Evolutionary conservation across 2,888 invertebrate species (phyloP).

Genomic region (Abscondita cerata): DNA sequence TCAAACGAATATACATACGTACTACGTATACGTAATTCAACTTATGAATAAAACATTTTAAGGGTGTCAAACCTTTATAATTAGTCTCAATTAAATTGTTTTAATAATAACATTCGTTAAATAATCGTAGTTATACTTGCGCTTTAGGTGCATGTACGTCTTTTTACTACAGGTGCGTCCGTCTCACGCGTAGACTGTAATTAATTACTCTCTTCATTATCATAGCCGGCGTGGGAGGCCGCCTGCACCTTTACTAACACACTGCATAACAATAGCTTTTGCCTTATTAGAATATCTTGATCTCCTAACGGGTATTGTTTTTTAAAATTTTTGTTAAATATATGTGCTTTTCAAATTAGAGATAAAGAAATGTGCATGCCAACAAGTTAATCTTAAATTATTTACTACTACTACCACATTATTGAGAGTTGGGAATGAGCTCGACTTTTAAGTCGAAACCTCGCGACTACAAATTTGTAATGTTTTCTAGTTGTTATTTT

Average conservation of each 20-base stretch:
- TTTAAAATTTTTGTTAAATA: constrained; percentile 21
- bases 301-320: constrained; percentile 34
- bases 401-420: no score
- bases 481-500: no score
- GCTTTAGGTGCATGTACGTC: constrained; percentile 34
- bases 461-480: no score
- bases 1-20: no score
- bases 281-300: constrained; percentile 36
- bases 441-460: no score
- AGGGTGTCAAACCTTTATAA: constrained; percentile 1
- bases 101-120: constrained; percentile 25
- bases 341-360: constrained; percentile 16
- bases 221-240: constrained; percentile 38
- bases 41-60: no score
- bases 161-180: constrained; percentile 35
- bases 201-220: constrained; percentile 38
- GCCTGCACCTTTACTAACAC: constrained; percentile 37
- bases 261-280: constrained; percentile 31
- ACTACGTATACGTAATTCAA: no score
- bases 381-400: constrained; percentile 9
- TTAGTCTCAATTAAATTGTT: constrained; percentile 20
- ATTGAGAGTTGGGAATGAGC: no score
- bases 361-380: constrained; percentile 3
- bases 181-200: constrained; percentile 35
- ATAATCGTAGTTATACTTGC: constrained; percentile 26